Evolutionary conservation across 2,113 vertebrate genomes (phyloP).

Genomic region (Paracanthobrama guichenoti): DNA sequence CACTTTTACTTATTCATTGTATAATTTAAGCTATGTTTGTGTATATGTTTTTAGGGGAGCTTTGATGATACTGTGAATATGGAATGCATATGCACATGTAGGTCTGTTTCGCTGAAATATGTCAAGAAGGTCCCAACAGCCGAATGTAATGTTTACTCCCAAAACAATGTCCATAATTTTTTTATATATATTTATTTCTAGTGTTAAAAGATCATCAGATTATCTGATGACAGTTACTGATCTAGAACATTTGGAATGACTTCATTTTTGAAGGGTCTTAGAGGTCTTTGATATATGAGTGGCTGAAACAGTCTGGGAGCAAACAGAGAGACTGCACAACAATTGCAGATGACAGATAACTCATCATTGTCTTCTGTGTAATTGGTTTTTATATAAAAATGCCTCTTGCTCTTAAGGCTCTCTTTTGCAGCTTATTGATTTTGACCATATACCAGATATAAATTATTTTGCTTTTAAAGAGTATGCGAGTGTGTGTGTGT

Average conservation of each 20-base stretch:
- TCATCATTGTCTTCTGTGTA: conserved; percentile 21
- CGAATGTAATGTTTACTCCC: not conserved
- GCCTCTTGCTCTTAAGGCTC: conserved; percentile 9
- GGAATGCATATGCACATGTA: not conserved
- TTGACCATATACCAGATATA: not conserved
- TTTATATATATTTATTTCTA: not conserved
- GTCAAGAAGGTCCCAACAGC: not conserved
- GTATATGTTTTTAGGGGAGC: not conserved
- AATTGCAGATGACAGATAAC: conserved; percentile 19
- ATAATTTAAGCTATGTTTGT: not conserved
- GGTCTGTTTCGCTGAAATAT: not conserved
- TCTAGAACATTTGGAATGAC: not conserved
- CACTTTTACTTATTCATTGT: conserved; percentile 10
- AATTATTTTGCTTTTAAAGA: not conserved
- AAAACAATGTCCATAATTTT: not conserved
- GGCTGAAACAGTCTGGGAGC: not conserved
- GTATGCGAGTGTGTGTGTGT: not conserved
- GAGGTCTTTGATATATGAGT: not conserved
- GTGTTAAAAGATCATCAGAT: not conserved
- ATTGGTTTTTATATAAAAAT: not conserved
- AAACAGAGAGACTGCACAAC: conserved; percentile 3
- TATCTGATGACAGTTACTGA: not conserved
- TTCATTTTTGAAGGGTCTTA: not conserved
- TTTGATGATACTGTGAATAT: not conserved
- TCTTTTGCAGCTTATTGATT: conserved; percentile 4